Conservation (phyloP, 2,888 invertebrate genomes). For the Autographa gamma region DNA sequence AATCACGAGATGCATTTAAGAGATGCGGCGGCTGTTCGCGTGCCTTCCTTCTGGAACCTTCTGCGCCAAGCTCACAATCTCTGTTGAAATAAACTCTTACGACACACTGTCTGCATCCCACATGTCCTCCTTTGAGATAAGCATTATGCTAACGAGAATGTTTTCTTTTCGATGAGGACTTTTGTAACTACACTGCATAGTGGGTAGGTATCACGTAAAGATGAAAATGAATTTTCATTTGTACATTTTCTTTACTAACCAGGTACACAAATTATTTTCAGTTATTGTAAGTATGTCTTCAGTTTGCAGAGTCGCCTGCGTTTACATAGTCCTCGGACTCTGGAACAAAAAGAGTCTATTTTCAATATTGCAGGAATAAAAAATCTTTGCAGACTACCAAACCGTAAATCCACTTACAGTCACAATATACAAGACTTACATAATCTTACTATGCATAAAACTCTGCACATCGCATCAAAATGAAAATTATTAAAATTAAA, state of each 20-base stretch:
- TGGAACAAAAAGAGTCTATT: neutral
- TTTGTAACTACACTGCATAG: neutral
- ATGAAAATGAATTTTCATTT: neutral
- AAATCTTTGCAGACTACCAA: neutral
- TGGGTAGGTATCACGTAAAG: neutral
- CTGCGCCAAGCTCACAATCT: constrained; percentile 24
- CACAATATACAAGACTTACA: neutral
- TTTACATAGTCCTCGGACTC: neutral
- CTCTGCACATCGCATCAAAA: neutral
- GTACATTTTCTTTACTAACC: neutral
- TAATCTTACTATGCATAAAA: neutral
- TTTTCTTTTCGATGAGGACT: constrained; percentile 6
- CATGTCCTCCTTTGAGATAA: constrained; percentile 8
- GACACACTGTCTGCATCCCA: constrained; percentile 9
- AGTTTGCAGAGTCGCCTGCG: neutral
- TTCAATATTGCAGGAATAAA: neutral
- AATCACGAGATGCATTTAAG: constrained; percentile 40
- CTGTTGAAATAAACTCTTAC: constrained; percentile 30
- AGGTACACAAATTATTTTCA: neutral
- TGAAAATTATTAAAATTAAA: constrained; percentile 2
- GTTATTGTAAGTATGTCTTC: neutral
- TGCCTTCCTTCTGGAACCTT: neutral
- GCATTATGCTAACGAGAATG: neutral
- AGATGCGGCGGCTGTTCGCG: neutral
- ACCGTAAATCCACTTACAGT: neutral